A percentile compares a stretch with the other conserved stretches of the same genome.
phyloP scores from a whole-genome alignment of 2,888 invertebrate genomes.

The Scaptomyza tumidula region DNA sequence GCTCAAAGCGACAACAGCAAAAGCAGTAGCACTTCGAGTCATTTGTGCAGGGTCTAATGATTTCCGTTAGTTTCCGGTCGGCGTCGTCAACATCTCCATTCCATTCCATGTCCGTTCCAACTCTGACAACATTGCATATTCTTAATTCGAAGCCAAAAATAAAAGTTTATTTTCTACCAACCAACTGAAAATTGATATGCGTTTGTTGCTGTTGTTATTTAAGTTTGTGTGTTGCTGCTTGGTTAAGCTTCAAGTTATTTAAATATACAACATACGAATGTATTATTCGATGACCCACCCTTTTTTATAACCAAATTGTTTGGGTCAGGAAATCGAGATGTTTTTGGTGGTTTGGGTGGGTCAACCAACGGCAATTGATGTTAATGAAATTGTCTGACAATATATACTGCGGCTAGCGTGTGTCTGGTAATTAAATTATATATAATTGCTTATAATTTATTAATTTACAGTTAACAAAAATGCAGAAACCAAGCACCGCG shows the following conservation, averaged over 20 bases:
- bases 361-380: slow-evolving; percentile 50
- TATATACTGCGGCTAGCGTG: slow-evolving; percentile 50
- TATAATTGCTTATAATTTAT: slow-evolving; percentile 65
- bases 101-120: slow-evolving; percentile 45
- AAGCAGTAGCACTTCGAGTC: slow-evolving; percentile 61
- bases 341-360: neutral
- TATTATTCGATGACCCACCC: slow-evolving; percentile 17
- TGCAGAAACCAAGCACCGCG: slow-evolving; percentile 33
- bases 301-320: slow-evolving; percentile 59
- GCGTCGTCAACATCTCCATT: slow-evolving; percentile 51
- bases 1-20: slow-evolving; percentile 45
- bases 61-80: slow-evolving; percentile 75
- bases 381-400: slow-evolving; percentile 67
- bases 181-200: slow-evolving; percentile 26
- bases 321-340: slow-evolving; percentile 45
- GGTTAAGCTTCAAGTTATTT: slow-evolving; percentile 34
- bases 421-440: slow-evolving; percentile 58
- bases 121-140: slow-evolving; percentile 43
- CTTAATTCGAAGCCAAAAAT: slow-evolving; percentile 32
- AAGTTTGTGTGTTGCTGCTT: slow-evolving; percentile 16
- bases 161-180: slow-evolving; percentile 34
- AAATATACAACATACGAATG: slow-evolving; percentile 20
- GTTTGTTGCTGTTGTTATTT: slow-evolving; percentile 30
- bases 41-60: slow-evolving; percentile 77
- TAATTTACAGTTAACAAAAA: slow-evolving; percentile 67